Evolutionary conservation across 2,797 vertebrate species (phyloP).

Genomic region (Schizothorax lantsangensis): DNA sequence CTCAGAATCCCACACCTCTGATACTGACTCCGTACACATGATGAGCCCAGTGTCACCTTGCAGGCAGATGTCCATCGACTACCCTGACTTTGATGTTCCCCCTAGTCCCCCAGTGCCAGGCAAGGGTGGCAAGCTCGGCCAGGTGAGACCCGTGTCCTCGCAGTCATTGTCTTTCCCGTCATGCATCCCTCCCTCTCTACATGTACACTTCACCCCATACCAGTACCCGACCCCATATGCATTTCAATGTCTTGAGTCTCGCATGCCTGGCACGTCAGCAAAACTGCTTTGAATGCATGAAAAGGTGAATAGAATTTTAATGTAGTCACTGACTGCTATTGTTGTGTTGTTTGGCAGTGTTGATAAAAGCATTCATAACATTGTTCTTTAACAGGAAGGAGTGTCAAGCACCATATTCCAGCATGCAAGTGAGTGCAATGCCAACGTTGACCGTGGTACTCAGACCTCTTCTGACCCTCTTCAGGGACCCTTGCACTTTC

Average conservation of each 20-base stretch:
- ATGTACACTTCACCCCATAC: conserved; percentile 49
- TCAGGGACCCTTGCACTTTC: conserved; percentile 73
- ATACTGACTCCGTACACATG: conserved; percentile 76
- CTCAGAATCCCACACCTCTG: conserved; percentile 74
- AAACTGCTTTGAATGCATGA: conserved; percentile 65
- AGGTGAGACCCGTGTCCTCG: conserved; percentile 75
- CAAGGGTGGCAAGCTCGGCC: conserved; percentile 69
- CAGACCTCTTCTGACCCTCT: conserved; percentile 72
- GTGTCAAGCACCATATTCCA: conserved; percentile 43
- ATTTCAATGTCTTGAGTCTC: conserved; percentile 61
- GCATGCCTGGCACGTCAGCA: conserved; percentile 66
- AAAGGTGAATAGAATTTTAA: conserved; percentile 63
- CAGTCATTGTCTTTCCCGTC: conserved; percentile 56
- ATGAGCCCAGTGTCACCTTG: conserved; percentile 82
- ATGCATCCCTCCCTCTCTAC: conserved; percentile 40
- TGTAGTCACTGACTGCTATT: conserved; percentile 19
- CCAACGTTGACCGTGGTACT: conserved; percentile 74
- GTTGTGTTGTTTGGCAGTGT: neutral
- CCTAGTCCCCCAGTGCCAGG: conserved; percentile 72
- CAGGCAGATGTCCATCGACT: conserved; percentile 93
- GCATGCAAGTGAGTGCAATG: conserved; percentile 63
- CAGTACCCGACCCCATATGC: conserved; percentile 34
- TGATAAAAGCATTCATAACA: neutral
- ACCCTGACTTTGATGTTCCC: conserved; percentile 81
- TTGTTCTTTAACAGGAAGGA: conserved; percentile 66